phyloP scores from a whole-genome alignment of 2,888 invertebrate genomes.

The Drosophila setosimentum region DNA sequence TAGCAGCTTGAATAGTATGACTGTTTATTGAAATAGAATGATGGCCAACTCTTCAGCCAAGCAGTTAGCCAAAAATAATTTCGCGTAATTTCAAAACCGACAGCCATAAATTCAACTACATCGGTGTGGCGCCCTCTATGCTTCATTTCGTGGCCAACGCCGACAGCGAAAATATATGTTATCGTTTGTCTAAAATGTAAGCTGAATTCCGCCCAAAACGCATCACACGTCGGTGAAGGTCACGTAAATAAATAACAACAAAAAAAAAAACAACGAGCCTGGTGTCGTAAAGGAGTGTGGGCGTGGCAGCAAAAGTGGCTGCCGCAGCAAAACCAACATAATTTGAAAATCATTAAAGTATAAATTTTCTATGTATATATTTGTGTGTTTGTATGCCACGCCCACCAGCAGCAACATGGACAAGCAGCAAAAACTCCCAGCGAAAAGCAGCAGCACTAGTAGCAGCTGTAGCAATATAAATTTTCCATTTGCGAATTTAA shows the following conservation, averaged over 20 bases:
- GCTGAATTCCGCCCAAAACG: conserved; percentile 24
- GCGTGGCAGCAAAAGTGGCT: conserved; percentile 20
- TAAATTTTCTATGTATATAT: conserved; percentile 57
- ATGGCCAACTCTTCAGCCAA: background rate
- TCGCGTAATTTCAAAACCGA: conserved; percentile 21
- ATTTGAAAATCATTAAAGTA: conserved; percentile 81
- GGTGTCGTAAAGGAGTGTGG: conserved; percentile 21
- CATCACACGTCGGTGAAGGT: conserved; percentile 54
- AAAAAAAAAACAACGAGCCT: conserved; percentile 48
- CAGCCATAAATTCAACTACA: conserved; percentile 10
- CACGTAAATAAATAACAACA: conserved; percentile 51
- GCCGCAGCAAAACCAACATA: conserved; percentile 67
- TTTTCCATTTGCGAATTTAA: conserved; percentile 83
- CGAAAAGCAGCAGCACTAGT: conserved; percentile 31
- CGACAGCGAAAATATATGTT: conserved; percentile 24
- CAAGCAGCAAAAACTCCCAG: conserved; percentile 12
- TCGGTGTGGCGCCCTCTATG: conserved; percentile 16
- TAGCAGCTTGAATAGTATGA: background rate
- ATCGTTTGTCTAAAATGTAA: conserved; percentile 31
- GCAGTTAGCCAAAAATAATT: conserved; percentile 9
- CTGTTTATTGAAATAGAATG: background rate
- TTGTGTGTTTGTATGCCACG: conserved; percentile 44
- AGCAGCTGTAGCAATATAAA: conserved; percentile 82
- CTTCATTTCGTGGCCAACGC: conserved; percentile 33
- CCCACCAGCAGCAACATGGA: conserved; percentile 30